Conservation (phyloP, 2,888 invertebrate species). For the Sipha maydis region DNA sequence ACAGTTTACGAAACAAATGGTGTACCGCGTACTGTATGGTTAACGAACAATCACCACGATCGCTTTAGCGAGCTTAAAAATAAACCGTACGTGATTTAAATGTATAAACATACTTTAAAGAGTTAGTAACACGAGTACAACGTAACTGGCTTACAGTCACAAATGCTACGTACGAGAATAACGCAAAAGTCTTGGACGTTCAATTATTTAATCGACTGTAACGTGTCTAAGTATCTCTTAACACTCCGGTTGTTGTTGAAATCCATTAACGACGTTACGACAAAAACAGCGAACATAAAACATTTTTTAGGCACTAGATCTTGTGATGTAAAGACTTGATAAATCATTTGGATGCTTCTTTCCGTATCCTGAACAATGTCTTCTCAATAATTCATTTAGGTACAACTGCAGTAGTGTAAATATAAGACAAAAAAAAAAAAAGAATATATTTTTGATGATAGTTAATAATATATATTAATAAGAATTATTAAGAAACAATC, state of each 20-base stretch:
- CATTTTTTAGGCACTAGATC: background rate
- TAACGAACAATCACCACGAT: too few relatives aligned
- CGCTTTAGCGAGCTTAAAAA: background rate
- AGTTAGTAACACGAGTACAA: background rate
- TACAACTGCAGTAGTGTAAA: background rate
- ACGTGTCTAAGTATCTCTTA: conserved; percentile 39
- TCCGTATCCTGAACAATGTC: background rate
- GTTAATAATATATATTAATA: background rate
- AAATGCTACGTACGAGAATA: background rate
- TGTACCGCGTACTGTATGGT: too few relatives aligned
- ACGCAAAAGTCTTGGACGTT: background rate
- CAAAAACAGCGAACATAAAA: background rate
- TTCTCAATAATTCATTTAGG: background rate
- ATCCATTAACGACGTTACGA: conserved; percentile 10
- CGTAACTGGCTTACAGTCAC: background rate
- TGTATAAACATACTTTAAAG: background rate
- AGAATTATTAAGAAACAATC: background rate
- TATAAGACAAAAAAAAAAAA: background rate
- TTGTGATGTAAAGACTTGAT: background rate
- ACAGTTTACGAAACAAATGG: too few relatives aligned
- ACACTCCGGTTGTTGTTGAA: conserved; percentile 47
- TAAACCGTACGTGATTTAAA: background rate
- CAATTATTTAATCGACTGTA: conserved; percentile 45
- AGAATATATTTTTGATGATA: background rate
- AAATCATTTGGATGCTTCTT: background rate